Conservation (phyloP, 2,888 invertebrate genomes). For the Lamproptera curius region DNA sequence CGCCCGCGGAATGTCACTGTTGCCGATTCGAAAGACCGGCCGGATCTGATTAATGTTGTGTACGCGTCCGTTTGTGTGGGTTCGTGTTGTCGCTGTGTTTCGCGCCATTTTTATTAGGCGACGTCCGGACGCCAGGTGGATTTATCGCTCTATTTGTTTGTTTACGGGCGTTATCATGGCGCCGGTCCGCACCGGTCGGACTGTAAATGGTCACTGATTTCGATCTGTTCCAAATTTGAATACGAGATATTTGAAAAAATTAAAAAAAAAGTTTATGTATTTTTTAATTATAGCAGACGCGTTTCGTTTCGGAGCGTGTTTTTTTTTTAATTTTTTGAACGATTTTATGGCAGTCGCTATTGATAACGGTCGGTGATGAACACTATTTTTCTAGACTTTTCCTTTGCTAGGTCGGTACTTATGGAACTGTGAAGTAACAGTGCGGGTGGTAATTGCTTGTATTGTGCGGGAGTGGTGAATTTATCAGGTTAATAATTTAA, state of each 20-base stretch:
- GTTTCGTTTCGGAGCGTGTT: no score
- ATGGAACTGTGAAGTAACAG: no score
- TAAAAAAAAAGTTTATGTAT: no score
- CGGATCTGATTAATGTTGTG: constrained; percentile 37
- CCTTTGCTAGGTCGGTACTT: no score
- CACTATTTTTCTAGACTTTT: no score
- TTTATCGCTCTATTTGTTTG: constrained; percentile 20
- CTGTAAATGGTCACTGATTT: constrained; percentile 3
- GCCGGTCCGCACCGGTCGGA: constrained; percentile 7
- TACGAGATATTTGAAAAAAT: not conserved
- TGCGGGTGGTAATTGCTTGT: no score
- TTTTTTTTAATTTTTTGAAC: no score
- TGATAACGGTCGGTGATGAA: no score
- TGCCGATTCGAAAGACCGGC: constrained; percentile 39
- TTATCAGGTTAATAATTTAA: no score
- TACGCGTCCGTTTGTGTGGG: constrained; percentile 45
- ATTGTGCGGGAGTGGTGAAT: no score
- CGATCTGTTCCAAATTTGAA: not conserved
- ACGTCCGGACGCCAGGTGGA: constrained; percentile 30
- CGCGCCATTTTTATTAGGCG: constrained; percentile 34
- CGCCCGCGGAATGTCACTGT: constrained; percentile 30
- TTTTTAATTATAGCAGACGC: no score
- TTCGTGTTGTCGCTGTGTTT: constrained; percentile 31
- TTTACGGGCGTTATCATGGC: constrained; percentile 9
- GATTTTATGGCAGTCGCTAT: no score